A percentile compares a stretch with the other conserved stretches of the same genome.
phyloP scores from a whole-genome alignment of 2,113 vertebrate species.

The Clarias macrocephalus region DNA sequence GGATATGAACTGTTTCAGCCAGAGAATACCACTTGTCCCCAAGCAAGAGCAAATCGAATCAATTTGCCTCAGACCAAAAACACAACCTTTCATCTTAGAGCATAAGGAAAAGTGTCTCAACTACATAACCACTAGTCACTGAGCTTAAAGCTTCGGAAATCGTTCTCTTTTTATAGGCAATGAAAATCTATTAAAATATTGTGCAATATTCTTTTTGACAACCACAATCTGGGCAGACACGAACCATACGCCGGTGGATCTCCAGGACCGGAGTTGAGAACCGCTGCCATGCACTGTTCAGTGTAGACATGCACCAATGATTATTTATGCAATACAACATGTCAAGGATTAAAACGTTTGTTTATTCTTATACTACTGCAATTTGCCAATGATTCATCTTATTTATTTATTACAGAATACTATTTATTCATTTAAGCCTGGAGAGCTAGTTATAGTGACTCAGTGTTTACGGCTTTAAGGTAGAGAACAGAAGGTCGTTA shows the following conservation, averaged over 20 bases:
- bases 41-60: neutral
- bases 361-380: neutral
- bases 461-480: neutral
- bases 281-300: too few species aligned
- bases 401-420: neutral
- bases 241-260: too few species aligned
- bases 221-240: neutral
- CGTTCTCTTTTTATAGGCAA: neutral
- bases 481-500: neutral
- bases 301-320: neutral
- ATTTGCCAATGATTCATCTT: neutral
- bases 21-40: neutral
- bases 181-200: neutral
- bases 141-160: neutral
- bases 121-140: neutral
- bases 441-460: neutral
- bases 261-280: too few species aligned
- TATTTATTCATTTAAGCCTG: neutral
- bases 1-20: neutral
- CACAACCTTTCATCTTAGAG: neutral
- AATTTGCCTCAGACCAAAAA: neutral
- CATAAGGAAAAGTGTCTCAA: neutral
- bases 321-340: neutral
- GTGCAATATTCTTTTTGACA: neutral
- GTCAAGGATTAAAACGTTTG: neutral